phyloP scores from a whole-genome alignment of 2,888 invertebrate genomes.

The Drosophila peninsularis region DNA sequence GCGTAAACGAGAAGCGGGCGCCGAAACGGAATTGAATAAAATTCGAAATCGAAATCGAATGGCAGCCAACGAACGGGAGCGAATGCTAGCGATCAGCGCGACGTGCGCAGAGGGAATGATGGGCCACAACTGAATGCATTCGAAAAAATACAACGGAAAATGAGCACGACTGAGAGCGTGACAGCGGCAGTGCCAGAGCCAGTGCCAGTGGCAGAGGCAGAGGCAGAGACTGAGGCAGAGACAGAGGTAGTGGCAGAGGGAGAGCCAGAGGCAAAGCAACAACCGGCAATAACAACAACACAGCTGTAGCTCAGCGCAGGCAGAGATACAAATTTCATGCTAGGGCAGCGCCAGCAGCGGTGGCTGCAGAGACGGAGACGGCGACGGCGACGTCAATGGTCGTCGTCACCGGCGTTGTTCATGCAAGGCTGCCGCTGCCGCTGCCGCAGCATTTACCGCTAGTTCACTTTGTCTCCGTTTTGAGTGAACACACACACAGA shows the following conservation, averaged over 20 bases:
- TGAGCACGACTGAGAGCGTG: conserved; percentile 64
- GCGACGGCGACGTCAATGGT: conserved; percentile 27
- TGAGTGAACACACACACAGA: conserved; percentile 34
- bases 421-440: conserved; percentile 54
- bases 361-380: conserved; percentile 24
- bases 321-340: conserved; percentile 22
- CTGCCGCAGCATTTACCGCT: conserved; percentile 71
- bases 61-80: conserved; percentile 42
- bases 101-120: conserved; percentile 83
- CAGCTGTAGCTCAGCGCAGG: conserved; percentile 30
- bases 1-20: conserved; percentile 11
- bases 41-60: conserved; percentile 16
- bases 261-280: conserved; percentile 52
- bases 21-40: conserved; percentile 10
- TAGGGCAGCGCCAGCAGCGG: conserved; percentile 34
- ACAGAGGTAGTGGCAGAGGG: conserved; percentile 32
- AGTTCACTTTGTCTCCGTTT: conserved; percentile 56
- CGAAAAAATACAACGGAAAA: conserved; percentile 78
- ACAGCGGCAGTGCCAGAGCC: conserved; percentile 45
- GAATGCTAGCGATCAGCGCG: conserved; percentile 79
- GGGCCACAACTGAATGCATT: conserved; percentile 69
- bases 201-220: conserved; percentile 35
- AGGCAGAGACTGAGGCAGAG: conserved; percentile 32
- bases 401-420: conserved; percentile 57
- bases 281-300: conserved; percentile 44